Percentiles rank a stretch among this genome's conserved stretches.
These are phyloP conservation scores for Drosophila koepferae DNA, from an alignment of 2,888 invertebrate species.

Conservation along the genomic window DNA sequence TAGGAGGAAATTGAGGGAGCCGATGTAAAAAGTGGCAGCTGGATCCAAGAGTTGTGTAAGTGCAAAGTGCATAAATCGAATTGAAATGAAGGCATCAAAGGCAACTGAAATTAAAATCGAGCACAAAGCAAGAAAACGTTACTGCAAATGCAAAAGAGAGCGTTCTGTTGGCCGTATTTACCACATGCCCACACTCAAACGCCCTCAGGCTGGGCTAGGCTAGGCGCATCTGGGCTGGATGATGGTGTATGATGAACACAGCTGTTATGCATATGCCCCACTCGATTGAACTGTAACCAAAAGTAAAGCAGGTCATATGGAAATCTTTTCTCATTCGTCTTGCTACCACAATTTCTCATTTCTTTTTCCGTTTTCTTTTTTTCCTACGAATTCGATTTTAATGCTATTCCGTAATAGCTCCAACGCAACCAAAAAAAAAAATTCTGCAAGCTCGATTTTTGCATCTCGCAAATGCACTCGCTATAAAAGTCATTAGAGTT, in stretches of 20 bases:
- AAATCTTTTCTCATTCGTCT: constrained; percentile 54
- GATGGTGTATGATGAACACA: constrained; percentile 30
- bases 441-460: constrained; percentile 14
- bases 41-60: constrained; percentile 16
- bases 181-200: constrained; percentile 22
- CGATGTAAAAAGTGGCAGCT: constrained; percentile 3
- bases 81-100: constrained; percentile 57
- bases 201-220: background rate
- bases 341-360: constrained; percentile 34
- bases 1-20: background rate
- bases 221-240: background rate
- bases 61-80: constrained; percentile 58
- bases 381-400: background rate
- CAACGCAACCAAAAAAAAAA: background rate
- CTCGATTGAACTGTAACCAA: constrained; percentile 31
- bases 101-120: constrained; percentile 57
- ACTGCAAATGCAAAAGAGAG: constrained; percentile 12
- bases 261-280: constrained; percentile 32
- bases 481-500: background rate
- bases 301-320: constrained; percentile 76
- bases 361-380: constrained; percentile 14
- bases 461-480: background rate
- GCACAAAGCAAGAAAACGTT: constrained; percentile 27
- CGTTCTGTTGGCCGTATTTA: constrained; percentile 35
- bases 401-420: background rate